Evolutionary conservation across 2,797 vertebrate species (phyloP).

Genomic region (Ceryle rudis): DNA sequence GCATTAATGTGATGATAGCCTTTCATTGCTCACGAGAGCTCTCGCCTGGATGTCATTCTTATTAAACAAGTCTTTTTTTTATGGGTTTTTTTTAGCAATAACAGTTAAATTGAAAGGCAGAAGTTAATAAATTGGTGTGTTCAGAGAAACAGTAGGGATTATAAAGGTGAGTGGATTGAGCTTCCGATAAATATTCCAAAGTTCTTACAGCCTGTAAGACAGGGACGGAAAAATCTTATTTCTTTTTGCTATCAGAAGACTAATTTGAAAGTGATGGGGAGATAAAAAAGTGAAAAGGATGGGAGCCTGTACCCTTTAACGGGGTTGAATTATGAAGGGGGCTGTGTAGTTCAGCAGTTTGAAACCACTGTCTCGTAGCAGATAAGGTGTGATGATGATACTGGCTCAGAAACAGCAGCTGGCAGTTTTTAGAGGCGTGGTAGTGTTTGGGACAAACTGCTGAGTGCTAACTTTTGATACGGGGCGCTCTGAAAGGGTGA

Average conservation of each 20-base stretch:
- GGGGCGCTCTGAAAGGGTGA: fast-evolving
- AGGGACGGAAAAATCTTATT: not conserved
- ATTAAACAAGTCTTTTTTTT: not conserved
- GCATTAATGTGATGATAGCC: not conserved
- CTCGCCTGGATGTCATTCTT: not conserved
- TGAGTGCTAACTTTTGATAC: not conserved
- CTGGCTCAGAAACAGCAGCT: not conserved
- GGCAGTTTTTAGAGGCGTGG: not conserved
- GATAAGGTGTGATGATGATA: not conserved
- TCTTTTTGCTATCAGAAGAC: not conserved
- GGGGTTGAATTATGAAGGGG: not conserved
- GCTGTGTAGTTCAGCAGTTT: not conserved
- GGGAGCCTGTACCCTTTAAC: not conserved
- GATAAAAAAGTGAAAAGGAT: not conserved
- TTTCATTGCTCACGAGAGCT: not conserved
- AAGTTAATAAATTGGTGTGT: not conserved
- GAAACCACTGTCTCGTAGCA: not conserved
- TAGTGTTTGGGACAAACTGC: not conserved
- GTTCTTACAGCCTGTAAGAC: not conserved
- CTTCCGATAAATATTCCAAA: not conserved
- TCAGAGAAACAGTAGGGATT: not conserved
- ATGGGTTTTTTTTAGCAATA: not conserved
- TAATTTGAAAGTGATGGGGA: not conserved
- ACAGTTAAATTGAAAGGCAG: not conserved
- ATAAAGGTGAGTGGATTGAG: not conserved